Percentiles rank a stretch among this genome's conserved stretches.
Conservation (phyloP, 2,113 vertebrate genomes). For the Tautogolabrus adspersus region DNA sequence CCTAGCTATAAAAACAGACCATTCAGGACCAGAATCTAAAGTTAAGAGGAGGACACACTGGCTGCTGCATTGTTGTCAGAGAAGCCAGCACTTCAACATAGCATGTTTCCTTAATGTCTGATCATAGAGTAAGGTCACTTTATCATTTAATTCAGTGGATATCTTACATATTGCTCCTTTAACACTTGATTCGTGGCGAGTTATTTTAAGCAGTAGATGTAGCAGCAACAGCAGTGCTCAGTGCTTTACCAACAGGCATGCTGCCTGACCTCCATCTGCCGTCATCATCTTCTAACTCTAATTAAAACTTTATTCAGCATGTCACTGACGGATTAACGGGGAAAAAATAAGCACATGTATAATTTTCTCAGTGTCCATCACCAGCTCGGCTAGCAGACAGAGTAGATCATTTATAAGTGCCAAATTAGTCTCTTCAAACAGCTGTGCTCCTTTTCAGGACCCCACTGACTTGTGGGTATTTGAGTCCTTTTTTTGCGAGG, state of each 20-base stretch:
- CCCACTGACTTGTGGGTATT: conserved; percentile 50
- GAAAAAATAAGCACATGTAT: not conserved
- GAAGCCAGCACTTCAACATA: too few relatives aligned
- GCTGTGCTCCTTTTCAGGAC: conserved; percentile 14
- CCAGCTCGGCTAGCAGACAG: not conserved
- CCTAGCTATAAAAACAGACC: too few relatives aligned
- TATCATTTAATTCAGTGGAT: too few relatives aligned
- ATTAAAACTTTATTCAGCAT: conserved; percentile 12
- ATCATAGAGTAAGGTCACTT: too few relatives aligned
- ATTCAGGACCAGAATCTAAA: too few relatives aligned
- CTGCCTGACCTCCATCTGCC: not conserved
- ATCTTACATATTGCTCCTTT: too few relatives aligned
- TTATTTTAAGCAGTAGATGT: not conserved
- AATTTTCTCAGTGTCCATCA: conserved; percentile 13
- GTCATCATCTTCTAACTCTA: not conserved
- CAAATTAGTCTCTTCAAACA: conserved; percentile 43
- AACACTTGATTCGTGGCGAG: not conserved
- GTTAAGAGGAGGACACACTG: too few relatives aligned
- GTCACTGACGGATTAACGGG: not conserved
- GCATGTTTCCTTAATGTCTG: too few relatives aligned
- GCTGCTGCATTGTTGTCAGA: too few relatives aligned
- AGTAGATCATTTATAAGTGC: conserved; percentile 14
- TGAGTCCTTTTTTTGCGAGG: not conserved
- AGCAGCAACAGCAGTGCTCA: not conserved
- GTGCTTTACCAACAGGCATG: not conserved